phyloP scores from a whole-genome alignment of 2,888 invertebrate genomes.

The Pachymerium ferrugineum region DNA sequence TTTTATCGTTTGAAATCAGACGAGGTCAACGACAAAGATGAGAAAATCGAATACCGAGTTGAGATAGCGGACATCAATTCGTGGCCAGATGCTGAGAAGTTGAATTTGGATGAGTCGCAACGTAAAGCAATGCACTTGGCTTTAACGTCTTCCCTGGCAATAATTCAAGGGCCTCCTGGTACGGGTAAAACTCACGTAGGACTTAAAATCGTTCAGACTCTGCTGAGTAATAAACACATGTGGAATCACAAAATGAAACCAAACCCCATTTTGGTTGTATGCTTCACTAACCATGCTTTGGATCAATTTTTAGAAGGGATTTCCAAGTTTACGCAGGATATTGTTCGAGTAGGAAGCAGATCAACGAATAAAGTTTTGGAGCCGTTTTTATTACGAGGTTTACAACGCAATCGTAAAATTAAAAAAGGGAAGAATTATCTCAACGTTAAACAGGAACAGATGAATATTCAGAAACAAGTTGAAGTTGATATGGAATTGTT shows the following conservation, averaged over 20 bases:
- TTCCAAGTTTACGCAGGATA: constrained; percentile 52
- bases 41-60: not conserved
- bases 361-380: constrained; percentile 49
- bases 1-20: not conserved
- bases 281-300: constrained; percentile 79
- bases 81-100: constrained; percentile 52
- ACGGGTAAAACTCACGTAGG: constrained; percentile 81
- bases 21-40: not conserved
- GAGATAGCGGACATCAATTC: not conserved
- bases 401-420: not conserved
- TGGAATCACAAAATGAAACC: constrained; percentile 44
- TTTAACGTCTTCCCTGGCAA: constrained; percentile 63
- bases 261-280: constrained; percentile 66
- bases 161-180: constrained; percentile 71
- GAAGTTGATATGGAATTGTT: too few relatives aligned
- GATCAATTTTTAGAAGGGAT: constrained; percentile 77
- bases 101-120: constrained; percentile 63
- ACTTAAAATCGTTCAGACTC: constrained; percentile 62
- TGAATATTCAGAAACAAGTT: not conserved
- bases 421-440: too few relatives aligned
- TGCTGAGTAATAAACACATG: constrained; percentile 56
- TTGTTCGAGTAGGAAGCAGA: constrained; percentile 66
- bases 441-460: not conserved
- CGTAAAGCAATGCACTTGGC: constrained; percentile 61
- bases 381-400: not conserved